Percentiles rank a stretch among this genome's conserved stretches.
These are phyloP conservation scores for Cryptus viduatorius DNA, from an alignment of 2,888 invertebrate species.

Conservation along the genomic window DNA sequence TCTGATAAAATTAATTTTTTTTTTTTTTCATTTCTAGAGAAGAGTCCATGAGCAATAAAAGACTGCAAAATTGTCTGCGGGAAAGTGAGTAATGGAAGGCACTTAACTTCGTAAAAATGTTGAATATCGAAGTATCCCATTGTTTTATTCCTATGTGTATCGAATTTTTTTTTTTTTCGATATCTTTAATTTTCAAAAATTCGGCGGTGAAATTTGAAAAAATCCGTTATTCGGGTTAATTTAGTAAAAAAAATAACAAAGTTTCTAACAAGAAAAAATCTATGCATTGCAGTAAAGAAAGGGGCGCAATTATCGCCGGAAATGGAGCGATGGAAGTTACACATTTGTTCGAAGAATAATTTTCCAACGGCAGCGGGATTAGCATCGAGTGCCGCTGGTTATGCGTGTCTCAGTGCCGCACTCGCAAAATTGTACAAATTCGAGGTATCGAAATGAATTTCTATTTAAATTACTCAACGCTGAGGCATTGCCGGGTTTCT, in stretches of 20 bases:
- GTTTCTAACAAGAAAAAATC: background rate
- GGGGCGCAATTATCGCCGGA: conserved; percentile 83
- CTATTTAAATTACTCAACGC: background rate
- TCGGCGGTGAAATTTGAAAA: background rate
- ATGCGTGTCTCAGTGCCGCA: conserved; percentile 92
- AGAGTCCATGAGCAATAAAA: conserved; percentile 90
- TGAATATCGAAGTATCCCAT: background rate
- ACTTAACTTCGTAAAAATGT: background rate
- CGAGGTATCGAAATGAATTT: conserved; percentile 83
- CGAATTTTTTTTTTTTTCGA: background rate
- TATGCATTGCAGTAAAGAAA: conserved; percentile 85
- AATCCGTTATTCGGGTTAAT: background rate
- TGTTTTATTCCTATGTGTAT: background rate
- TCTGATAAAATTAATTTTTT: conserved; percentile 21
- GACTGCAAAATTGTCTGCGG: conserved; percentile 91
- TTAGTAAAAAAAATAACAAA: conserved; percentile 27
- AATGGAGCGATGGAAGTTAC: conserved; percentile 90
- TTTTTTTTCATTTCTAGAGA: conserved; percentile 85
- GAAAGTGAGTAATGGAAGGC: conserved; percentile 87
- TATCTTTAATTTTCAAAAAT: background rate
- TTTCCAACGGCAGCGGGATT: conserved; percentile 99
- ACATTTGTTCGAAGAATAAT: conserved; percentile 96
- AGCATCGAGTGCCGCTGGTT: conserved; percentile 99
- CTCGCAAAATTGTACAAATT: conserved; percentile 92
- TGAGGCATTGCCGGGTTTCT: too few species aligned